Conservation (phyloP, 2,888 invertebrate species). For the Dasysyrphus albostriatus region DNA sequence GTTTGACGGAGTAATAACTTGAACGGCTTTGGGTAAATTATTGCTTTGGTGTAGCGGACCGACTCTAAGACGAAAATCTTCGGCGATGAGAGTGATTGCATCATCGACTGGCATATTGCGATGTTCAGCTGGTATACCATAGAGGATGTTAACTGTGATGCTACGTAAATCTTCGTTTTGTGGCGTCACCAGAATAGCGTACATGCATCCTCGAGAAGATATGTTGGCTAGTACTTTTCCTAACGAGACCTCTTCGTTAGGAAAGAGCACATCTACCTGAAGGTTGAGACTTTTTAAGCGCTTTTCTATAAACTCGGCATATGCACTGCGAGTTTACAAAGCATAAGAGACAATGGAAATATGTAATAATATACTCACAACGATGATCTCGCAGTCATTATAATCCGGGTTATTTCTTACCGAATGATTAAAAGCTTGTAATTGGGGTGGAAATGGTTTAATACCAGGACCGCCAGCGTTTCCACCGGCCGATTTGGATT, state of each 20-base stretch:
- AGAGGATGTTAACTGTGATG: slow-evolving; percentile 94
- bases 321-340: slow-evolving; percentile 84
- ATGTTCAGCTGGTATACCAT: slow-evolving; percentile 95
- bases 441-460: slow-evolving; percentile 25
- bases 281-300: slow-evolving; percentile 91
- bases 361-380: slow-evolving; percentile 86
- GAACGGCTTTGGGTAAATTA: slow-evolving; percentile 76
- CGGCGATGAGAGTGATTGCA: slow-evolving; percentile 90
- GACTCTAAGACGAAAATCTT: slow-evolving; percentile 88
- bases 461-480: background rate
- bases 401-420: slow-evolving; percentile 85
- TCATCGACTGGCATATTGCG: slow-evolving; percentile 98
- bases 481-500: slow-evolving; percentile 63
- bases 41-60: slow-evolving; percentile 81
- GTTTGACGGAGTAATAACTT: slow-evolving; percentile 82
- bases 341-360: background rate
- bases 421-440: slow-evolving; percentile 46
- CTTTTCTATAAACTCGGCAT: slow-evolving; percentile 94
- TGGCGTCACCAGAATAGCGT: slow-evolving; percentile 93
- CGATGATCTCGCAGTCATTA: slow-evolving; percentile 96
- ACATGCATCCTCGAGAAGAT: slow-evolving; percentile 93
- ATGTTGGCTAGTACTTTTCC: slow-evolving; percentile 93
- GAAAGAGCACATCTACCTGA: slow-evolving; percentile 94
- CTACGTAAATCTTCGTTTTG: slow-evolving; percentile 94
- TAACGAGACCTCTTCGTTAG: slow-evolving; percentile 94